These are phyloP conservation scores for Clarias batrachus DNA, from an alignment of 2,113 vertebrate genomes.

Conservation along the genomic window DNA sequence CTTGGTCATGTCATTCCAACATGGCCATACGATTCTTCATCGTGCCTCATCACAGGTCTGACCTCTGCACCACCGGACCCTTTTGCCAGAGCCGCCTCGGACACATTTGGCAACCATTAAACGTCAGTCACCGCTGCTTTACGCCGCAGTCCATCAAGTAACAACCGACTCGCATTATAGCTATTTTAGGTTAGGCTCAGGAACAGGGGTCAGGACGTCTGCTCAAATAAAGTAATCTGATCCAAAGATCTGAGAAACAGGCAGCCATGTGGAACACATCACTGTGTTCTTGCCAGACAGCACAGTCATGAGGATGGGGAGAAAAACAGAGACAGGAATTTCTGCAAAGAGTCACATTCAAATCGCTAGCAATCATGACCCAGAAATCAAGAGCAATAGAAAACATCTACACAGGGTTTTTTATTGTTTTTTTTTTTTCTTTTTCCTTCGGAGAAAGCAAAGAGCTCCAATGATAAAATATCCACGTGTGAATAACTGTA, in stretches of 20 bases:
- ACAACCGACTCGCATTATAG: constrained; percentile 69
- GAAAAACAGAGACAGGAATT: constrained; percentile 44
- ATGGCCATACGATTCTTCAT: constrained; percentile 35
- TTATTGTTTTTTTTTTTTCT: background rate
- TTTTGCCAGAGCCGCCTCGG: constrained; percentile 46
- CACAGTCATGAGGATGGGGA: constrained; percentile 45
- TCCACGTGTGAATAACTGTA: constrained; percentile 26
- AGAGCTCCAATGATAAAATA: constrained; percentile 22
- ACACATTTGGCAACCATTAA: constrained; percentile 77
- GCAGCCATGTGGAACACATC: constrained; percentile 75
- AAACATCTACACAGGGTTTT: background rate
- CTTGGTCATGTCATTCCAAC: constrained; percentile 28
- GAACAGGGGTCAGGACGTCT: constrained; percentile 66
- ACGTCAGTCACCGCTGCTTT: constrained; percentile 63
- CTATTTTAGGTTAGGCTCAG: constrained; percentile 69
- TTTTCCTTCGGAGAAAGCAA: background rate
- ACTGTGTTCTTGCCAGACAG: constrained; percentile 59
- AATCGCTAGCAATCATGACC: constrained; percentile 18
- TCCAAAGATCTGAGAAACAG: constrained; percentile 63
- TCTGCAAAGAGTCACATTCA: constrained; percentile 30
- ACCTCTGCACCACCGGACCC: constrained; percentile 46
- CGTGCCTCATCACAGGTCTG: constrained; percentile 21
- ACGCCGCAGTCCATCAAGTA: constrained; percentile 66
- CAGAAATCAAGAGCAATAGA: constrained; percentile 19
- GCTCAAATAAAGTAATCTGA: constrained; percentile 68